phyloP scores from a whole-genome alignment of 2,888 invertebrate genomes.

The Dolichopus griseipennis region DNA sequence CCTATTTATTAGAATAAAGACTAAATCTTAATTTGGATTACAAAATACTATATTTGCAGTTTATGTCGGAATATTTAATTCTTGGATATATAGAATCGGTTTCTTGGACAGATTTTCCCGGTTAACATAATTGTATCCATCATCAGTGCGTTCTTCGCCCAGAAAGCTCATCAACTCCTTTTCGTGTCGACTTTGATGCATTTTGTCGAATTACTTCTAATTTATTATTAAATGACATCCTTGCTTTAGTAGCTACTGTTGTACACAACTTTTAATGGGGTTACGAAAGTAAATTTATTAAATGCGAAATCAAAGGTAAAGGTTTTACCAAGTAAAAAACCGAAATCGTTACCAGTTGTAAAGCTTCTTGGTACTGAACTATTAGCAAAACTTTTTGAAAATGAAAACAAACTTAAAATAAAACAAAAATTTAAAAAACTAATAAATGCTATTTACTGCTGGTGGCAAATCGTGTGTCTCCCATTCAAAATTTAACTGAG shows the following conservation, averaged over 20 bases:
- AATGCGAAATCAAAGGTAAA: too few species aligned
- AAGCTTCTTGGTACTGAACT: too few species aligned
- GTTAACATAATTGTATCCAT: slow-evolving; percentile 15
- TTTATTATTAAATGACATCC: slow-evolving; percentile 17
- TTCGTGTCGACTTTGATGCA: slow-evolving; percentile 16
- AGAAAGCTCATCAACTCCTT: slow-evolving; percentile 16
- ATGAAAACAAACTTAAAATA: too few species aligned
- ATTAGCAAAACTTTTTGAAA: too few species aligned
- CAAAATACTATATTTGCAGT: too few species aligned
- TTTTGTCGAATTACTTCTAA: slow-evolving; percentile 9
- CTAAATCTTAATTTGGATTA: too few species aligned
- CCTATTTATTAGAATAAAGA: too few species aligned
- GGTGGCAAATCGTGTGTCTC: slow-evolving; percentile 28
- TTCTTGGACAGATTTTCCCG: background rate
- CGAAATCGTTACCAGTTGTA: too few species aligned
- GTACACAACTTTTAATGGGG: slow-evolving; percentile 10
- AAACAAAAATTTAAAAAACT: slow-evolving; percentile 25
- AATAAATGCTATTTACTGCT: slow-evolving; percentile 33
- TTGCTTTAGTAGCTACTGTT: slow-evolving; percentile 14
- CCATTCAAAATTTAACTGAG: slow-evolving; percentile 26
- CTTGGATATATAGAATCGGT: slow-evolving; percentile 14
- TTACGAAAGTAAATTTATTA: background rate
- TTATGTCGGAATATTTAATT: slow-evolving; percentile 17
- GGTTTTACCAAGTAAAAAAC: too few species aligned
- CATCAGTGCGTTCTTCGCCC: slow-evolving; percentile 17